A percentile compares a stretch with the other conserved stretches of the same genome.
phyloP scores from a whole-genome alignment of 2,113 vertebrate genomes.

The Thalassoma bifasciatum region DNA sequence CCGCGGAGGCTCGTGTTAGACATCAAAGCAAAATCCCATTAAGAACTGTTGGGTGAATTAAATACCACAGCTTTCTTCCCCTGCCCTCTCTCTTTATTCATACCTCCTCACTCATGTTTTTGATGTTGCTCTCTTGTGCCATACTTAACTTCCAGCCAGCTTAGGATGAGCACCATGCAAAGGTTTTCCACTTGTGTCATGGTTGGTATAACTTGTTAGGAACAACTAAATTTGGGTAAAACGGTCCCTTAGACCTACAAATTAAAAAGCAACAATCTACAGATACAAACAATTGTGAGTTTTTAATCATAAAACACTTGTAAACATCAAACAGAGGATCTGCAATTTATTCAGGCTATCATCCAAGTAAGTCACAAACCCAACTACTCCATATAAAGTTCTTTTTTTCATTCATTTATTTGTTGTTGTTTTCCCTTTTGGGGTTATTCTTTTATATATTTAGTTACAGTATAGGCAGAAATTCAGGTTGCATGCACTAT shows the following conservation, averaged over 20 bases:
- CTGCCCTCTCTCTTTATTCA: conserved; percentile 39
- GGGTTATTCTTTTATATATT: too few species aligned
- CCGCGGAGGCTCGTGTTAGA: conserved; percentile 66
- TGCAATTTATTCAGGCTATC: too few species aligned
- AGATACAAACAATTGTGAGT: not conserved
- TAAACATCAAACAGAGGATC: too few species aligned
- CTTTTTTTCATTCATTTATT: too few species aligned
- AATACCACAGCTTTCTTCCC: conserved; percentile 56
- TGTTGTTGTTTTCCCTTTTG: too few species aligned
- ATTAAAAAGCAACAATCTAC: too few species aligned
- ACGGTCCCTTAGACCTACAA: not conserved
- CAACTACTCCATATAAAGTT: too few species aligned
- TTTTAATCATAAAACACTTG: too few species aligned
- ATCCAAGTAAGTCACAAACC: too few species aligned
- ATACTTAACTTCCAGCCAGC: conserved; percentile 38
- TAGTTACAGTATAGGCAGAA: too few species aligned
- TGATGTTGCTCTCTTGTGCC: conserved; percentile 40
- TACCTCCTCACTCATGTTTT: conserved; percentile 57
- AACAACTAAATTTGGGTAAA: not conserved
- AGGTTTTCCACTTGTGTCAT: conserved; percentile 38
- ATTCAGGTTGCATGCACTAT: too few species aligned
- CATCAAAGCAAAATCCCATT: conserved; percentile 83
- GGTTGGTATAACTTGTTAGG: conserved; percentile 35
- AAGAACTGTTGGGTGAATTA: conserved; percentile 72
- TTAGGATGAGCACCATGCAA: conserved; percentile 31